A percentile compares a stretch with the other conserved stretches of the same genome.
These are phyloP conservation scores for Mungos mungo DNA, from an alignment of 2,113 vertebrate species.

Conservation along the genomic window DNA sequence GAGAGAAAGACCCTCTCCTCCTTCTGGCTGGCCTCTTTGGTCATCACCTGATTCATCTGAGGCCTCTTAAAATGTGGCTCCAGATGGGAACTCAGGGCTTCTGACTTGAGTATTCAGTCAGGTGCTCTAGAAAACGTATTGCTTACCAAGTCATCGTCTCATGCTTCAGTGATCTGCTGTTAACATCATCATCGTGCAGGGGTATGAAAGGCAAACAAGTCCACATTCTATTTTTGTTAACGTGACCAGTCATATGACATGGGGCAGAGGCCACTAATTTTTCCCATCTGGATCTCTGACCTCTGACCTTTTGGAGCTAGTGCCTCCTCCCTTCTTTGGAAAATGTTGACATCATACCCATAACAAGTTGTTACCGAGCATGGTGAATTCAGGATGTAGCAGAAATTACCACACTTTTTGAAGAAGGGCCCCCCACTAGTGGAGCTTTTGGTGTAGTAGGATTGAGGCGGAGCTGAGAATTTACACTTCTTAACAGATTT, in stretches of 20 bases:
- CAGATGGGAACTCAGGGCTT: neutral
- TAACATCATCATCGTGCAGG: neutral
- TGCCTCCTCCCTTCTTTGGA: neutral
- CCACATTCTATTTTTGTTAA: neutral
- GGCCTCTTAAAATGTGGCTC: neutral
- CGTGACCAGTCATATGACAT: neutral
- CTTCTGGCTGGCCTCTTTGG: neutral
- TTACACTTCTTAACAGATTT: neutral
- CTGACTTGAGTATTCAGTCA: neutral
- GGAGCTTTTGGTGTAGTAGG: neutral
- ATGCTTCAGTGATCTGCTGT: neutral
- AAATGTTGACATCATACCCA: neutral
- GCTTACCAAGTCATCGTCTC: neutral
- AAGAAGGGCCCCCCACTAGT: neutral
- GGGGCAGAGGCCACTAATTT: neutral
- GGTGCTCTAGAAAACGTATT: neutral
- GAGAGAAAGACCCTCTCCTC: neutral
- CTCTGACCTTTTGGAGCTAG: slow-evolving; percentile 29
- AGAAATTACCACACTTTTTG: neutral
- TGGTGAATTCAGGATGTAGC: neutral
- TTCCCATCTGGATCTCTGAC: neutral
- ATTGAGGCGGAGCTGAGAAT: neutral
- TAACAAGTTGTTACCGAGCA: neutral
- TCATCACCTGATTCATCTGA: neutral
- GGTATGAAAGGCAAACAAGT: neutral